Percentiles rank a stretch among this genome's conserved stretches.
Conservation (phyloP, 2,797 vertebrate genomes). For the Fistularia commersonii region DNA sequence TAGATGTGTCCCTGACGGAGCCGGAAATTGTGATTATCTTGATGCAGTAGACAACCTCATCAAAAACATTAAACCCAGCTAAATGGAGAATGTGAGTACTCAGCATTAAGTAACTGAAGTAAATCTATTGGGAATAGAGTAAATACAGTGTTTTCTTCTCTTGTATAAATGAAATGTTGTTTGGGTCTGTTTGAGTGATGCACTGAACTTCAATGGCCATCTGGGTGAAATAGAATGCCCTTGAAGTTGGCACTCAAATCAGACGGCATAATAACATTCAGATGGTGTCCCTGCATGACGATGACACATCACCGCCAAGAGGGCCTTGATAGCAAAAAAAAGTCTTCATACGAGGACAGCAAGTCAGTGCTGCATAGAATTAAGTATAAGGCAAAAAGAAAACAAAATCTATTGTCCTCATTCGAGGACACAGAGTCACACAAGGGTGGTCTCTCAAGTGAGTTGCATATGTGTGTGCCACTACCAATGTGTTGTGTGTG, state of each 20-base stretch:
- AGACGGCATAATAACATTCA: conserved; percentile 59
- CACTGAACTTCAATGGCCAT: conserved; percentile 26
- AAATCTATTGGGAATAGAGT: conserved; percentile 28
- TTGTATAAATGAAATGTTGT: conserved; percentile 26
- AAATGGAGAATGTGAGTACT: conserved; percentile 20
- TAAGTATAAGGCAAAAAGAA: no score
- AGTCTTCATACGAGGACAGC: no score
- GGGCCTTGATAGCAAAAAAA: no score
- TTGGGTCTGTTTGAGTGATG: conserved; percentile 22
- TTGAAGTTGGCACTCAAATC: conserved; percentile 62
- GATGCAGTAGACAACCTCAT: conserved; percentile 5
- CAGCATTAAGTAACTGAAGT: conserved; percentile 28
- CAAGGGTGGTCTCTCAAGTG: no score
- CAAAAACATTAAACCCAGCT: conserved; percentile 10
- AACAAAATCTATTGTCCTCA: no score
- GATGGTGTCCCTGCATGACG: conserved; percentile 65
- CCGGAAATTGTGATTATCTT: conserved; percentile 40
- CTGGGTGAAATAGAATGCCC: conserved; percentile 38
- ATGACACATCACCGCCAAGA: conserved; percentile 56
- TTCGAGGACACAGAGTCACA: no score
- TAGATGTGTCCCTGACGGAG: conserved; percentile 31
- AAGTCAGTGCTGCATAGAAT: no score
- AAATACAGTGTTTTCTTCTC: conserved; percentile 19
- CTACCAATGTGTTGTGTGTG: no score
- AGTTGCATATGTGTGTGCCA: no score